Conservation (phyloP, 2,113 vertebrate genomes). For the Hystrix brachyura region DNA sequence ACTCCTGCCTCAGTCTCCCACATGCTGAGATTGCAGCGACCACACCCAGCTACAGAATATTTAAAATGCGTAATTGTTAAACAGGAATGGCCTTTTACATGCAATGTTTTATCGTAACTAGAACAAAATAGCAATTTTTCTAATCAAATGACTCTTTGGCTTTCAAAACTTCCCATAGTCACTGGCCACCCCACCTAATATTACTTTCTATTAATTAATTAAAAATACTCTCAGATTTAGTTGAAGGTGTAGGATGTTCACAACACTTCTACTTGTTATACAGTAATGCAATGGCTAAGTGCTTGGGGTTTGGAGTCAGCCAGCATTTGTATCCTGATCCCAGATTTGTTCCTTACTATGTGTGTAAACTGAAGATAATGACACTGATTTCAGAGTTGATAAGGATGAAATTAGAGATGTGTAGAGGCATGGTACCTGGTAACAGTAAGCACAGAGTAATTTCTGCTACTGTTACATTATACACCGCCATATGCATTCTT, state of each 20-base stretch:
- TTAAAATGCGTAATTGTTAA: neutral
- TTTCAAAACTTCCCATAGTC: conserved; percentile 31
- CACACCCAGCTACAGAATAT: neutral
- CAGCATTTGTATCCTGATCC: neutral
- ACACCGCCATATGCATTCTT: neutral
- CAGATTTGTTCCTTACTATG: neutral
- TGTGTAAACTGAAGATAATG: neutral
- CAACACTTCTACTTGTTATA: neutral
- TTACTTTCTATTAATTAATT: conserved; percentile 3
- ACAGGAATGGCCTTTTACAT: neutral
- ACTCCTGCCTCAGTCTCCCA: too few relatives aligned
- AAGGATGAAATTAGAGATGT: neutral
- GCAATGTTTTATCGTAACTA: neutral
- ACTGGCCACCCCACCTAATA: neutral
- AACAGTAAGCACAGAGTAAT: neutral
- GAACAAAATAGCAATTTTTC: neutral
- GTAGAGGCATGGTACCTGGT: neutral
- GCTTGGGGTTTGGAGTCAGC: neutral
- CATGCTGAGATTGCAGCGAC: too few relatives aligned
- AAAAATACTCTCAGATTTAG: neutral
- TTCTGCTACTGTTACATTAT: neutral
- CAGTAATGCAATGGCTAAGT: neutral
- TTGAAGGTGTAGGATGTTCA: neutral
- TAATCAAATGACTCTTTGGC: neutral
- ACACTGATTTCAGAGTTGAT: neutral